A percentile compares a stretch with the other conserved stretches of the same genome.
These are phyloP conservation scores for Pterois miles DNA, from an alignment of 2,797 vertebrate species.

Conservation along the genomic window DNA sequence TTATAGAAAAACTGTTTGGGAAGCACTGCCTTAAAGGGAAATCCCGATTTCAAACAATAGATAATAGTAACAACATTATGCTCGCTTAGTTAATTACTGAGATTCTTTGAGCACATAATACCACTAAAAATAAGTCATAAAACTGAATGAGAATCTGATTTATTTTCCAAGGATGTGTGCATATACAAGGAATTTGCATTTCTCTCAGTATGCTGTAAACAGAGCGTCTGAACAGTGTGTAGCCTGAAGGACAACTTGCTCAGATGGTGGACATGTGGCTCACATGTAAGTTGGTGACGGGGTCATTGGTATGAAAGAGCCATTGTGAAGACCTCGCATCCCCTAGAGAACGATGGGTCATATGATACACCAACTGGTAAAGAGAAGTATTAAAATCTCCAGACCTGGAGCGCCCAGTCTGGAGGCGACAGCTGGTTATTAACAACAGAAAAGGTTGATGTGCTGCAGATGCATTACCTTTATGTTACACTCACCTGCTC, in stretches of 20 bases:
- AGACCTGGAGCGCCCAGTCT: background rate
- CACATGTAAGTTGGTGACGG: slow-evolving; percentile 7
- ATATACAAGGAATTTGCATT: background rate
- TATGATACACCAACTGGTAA: slow-evolving; percentile 31
- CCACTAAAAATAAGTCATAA: background rate
- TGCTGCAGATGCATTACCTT: slow-evolving; percentile 17
- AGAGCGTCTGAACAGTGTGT: background rate
- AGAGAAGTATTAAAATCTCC: slow-evolving; percentile 14
- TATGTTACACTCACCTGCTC: slow-evolving; percentile 15
- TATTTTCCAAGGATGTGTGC: background rate
- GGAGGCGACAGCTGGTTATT: slow-evolving; percentile 10
- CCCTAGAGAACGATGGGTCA: slow-evolving; percentile 30
- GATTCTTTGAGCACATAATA: background rate
- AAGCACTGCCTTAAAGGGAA: too few relatives aligned
- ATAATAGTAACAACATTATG: background rate
- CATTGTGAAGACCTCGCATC: slow-evolving; percentile 30
- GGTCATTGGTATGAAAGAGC: slow-evolving; percentile 28
- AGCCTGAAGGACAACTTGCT: slow-evolving; percentile 11
- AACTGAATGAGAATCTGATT: too few relatives aligned
- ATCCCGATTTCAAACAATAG: background rate
- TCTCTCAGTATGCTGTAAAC: too few relatives aligned
- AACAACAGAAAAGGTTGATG: slow-evolving; percentile 1
- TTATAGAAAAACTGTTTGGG: too few relatives aligned
- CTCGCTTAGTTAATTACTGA: background rate
- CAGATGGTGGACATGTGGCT: slow-evolving; percentile 24